phyloP scores from a whole-genome alignment of 2,888 invertebrate genomes.

The Yponomeuta sedellus region DNA sequence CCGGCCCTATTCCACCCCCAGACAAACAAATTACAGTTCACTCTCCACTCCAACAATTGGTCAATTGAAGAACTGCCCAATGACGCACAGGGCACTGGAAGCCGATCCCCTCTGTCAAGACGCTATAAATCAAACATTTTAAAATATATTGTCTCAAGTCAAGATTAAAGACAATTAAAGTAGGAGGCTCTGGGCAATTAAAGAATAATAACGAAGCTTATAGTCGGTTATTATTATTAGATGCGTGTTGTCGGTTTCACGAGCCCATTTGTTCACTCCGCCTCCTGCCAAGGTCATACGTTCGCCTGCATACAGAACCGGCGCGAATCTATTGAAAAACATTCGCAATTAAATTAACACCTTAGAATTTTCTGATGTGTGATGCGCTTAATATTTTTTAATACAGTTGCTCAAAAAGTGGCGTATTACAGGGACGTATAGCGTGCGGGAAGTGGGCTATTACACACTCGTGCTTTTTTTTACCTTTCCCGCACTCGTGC shows the following conservation, averaged over 20 bases:
- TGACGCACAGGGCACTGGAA: slow-evolving; percentile 12
- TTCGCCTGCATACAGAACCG: slow-evolving; percentile 38
- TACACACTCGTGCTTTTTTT: too few species aligned
- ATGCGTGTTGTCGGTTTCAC: slow-evolving; percentile 47
- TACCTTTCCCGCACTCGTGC: too few species aligned
- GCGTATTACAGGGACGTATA: too few species aligned
- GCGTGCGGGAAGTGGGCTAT: too few species aligned
- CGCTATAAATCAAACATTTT: slow-evolving; percentile 8
- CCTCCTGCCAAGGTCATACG: slow-evolving; percentile 56
- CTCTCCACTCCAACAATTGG: slow-evolving; percentile 14
- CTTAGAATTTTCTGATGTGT: too few species aligned
- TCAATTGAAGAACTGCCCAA: slow-evolving; percentile 13
- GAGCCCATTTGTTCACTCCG: slow-evolving; percentile 40
- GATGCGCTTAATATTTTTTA: neutral
- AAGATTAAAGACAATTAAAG: slow-evolving; percentile 5
- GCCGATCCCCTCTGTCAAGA: neutral
- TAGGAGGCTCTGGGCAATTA: slow-evolving; percentile 5
- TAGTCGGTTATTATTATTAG: slow-evolving; percentile 48
- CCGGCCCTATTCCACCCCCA: slow-evolving; percentile 9
- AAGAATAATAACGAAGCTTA: slow-evolving; percentile 33
- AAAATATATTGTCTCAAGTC: neutral
- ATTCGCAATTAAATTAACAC: slow-evolving; percentile 3
- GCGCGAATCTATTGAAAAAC: slow-evolving; percentile 21
- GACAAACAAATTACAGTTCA: slow-evolving; percentile 12
- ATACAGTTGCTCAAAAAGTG: too few species aligned